Evolutionary conservation across 2,888 invertebrate genomes (phyloP), one percentile per base, ranked within the genome.

Genomic region (Eledone cirrhosa): DNA sequence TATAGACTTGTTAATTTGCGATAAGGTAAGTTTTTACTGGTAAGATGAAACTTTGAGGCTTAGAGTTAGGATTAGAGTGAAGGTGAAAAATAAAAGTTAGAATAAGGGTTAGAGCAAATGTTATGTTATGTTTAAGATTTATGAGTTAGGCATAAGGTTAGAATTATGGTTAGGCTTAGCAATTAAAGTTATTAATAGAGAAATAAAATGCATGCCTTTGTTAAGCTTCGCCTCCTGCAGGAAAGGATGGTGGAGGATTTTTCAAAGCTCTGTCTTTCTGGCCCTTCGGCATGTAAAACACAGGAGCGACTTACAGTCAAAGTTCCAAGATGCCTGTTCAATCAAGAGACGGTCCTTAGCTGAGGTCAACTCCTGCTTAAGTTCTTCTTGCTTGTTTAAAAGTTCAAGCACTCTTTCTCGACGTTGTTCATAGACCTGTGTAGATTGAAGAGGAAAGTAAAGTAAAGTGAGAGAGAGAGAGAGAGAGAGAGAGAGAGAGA

Each of bases 281-380:
- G 79, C 78, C 41, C 33, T 33, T 48, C 79, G 48, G 48, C 87
- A 87, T 47, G 85, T 85, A 83, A 87, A 88, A 81, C 87, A 88
- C 86, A 87, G 85, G 65, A 88, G 84, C 80, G 85, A 90, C 92
- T 92, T 89, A 92, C 93, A 91, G 84, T 93, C 93, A 87, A 91
- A 93, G 84, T 91, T 92, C 93, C 93, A 93, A 81, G 92, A 91
- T 79, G 89, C 86, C 53, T 91, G 88, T 77, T 92, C 92, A 82
- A 93, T 90, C 90, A 92, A 91, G 65, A 93, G 92, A 77, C 92
- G 91, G 79, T 89, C 90, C 84, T 93, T 93, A 79, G 93, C 92
- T 48, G 91, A 89, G 48, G 90, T 89, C 48, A 93, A 87, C 83
- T 93, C 93, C 81, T 90, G 89, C 83, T 92, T 92, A 87, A 93